phyloP scores from a whole-genome alignment of 2,113 vertebrate species.

The Cygnus atratus region DNA sequence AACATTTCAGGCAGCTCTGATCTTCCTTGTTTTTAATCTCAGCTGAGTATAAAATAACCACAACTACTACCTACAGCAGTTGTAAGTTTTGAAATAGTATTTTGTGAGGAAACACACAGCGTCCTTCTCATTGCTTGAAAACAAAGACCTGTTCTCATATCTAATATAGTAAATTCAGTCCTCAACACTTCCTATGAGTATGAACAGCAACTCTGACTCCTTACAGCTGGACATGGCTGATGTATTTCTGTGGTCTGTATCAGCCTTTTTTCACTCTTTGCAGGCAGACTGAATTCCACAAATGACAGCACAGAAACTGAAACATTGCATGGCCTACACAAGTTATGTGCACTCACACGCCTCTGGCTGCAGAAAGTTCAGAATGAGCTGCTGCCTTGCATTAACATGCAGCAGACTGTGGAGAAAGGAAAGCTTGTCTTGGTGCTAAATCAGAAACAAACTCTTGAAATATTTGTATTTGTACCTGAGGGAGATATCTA shows the following conservation, averaged over 20 bases:
- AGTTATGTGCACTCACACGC: accelerated
- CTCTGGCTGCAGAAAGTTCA: not conserved
- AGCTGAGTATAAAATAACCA: not conserved
- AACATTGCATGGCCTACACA: accelerated
- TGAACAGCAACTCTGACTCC: not conserved
- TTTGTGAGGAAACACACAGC: not conserved
- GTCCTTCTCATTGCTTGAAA: not conserved
- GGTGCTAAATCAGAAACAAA: not conserved
- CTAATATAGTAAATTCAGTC: not conserved
- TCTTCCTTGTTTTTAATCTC: not conserved
- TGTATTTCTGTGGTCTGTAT: accelerated
- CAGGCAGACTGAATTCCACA: not conserved
- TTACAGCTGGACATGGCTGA: not conserved
- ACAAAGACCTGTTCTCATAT: not conserved
- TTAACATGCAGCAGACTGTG: accelerated
- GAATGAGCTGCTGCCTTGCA: not conserved
- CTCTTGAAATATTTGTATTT: not conserved
- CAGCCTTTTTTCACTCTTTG: not conserved
- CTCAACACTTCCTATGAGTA: not conserved
- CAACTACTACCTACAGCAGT: not conserved
- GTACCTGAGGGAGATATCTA: not conserved
- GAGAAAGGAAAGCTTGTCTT: not conserved
- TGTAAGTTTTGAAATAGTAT: not conserved
- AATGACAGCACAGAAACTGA: not conserved
- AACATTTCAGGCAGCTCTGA: not conserved